These are phyloP conservation scores for Cantharis lateralis DNA, from an alignment of 2,888 invertebrate genomes.

Conservation along the genomic window DNA sequence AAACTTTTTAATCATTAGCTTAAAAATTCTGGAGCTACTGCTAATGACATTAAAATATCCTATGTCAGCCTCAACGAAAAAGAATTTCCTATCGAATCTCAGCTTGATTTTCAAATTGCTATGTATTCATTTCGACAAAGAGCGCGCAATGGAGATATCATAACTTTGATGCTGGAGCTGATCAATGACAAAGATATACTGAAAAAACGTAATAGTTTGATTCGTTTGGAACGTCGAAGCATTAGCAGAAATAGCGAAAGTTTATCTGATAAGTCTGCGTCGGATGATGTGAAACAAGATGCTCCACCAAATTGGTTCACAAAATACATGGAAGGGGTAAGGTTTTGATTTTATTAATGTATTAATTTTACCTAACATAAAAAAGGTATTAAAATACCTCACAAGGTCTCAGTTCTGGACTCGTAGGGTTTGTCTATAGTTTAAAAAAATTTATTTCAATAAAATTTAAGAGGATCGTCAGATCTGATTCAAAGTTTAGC, in stretches of 20 bases:
- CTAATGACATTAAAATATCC: conserved; percentile 52
- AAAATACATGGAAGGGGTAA: conserved; percentile 51
- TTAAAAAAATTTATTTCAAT: no score
- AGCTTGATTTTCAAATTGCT: conserved; percentile 55
- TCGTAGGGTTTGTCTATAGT: no score
- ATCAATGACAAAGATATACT: conserved; percentile 33
- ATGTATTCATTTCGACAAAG: conserved; percentile 51
- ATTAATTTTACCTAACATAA: no score
- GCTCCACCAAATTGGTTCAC: conserved; percentile 51
- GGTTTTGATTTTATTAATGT: neutral
- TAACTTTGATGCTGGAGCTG: conserved; percentile 50
- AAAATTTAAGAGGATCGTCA: no score
- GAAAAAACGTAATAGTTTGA: neutral
- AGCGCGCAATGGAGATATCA: conserved; percentile 50
- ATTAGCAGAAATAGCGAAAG: neutral
- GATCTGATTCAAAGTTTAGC: no score
- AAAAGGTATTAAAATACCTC: no score
- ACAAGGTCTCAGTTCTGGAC: no score
- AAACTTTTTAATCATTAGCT: conserved; percentile 42
- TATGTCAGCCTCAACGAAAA: conserved; percentile 54
- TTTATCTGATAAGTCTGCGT: neutral
- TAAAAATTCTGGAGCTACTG: conserved; percentile 54
- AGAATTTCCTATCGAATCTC: conserved; percentile 54
- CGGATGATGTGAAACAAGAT: neutral
- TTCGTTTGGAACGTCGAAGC: neutral